phyloP scores from a whole-genome alignment of 2,113 vertebrate species.

The Sapajus apella region DNA sequence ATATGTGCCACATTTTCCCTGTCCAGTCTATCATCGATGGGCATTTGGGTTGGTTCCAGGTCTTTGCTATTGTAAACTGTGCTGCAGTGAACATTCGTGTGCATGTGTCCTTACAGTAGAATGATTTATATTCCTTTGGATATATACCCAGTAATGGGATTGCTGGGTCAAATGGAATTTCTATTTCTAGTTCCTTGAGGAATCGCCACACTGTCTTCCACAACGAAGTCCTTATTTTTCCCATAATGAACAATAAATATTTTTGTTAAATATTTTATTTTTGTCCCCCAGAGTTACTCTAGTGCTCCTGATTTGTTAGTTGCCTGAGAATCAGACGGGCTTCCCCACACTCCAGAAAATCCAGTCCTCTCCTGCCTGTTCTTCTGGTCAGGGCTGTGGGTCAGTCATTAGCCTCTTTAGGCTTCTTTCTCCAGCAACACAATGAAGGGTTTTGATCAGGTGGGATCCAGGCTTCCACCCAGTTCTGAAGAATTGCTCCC shows the following conservation, averaged over 20 bases:
- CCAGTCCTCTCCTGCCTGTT: neutral
- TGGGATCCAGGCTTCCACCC: neutral
- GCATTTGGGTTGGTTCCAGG: too few relatives aligned
- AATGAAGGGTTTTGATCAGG: neutral
- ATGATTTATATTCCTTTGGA: too few relatives aligned
- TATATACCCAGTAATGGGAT: too few relatives aligned
- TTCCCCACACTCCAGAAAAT: fast-evolving
- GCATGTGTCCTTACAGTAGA: too few relatives aligned
- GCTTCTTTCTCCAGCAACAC: neutral
- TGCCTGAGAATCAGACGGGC: neutral
- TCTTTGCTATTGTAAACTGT: too few relatives aligned
- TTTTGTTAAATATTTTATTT: constrained; percentile 1
- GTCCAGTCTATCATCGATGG: too few relatives aligned
- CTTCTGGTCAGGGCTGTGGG: neutral
- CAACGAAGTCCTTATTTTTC: neutral
- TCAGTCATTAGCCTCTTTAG: neutral
- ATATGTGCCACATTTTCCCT: too few relatives aligned
- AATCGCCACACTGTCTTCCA: too few relatives aligned
- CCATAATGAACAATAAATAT: neutral
- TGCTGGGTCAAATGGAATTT: too few relatives aligned
- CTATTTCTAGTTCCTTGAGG: too few relatives aligned
- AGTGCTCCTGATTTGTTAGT: neutral
- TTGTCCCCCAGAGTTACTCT: neutral
- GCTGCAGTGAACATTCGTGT: too few relatives aligned
- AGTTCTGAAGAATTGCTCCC: neutral